Evolutionary conservation across 2,797 vertebrate species (phyloP).

Genomic region (Ispidina picta): DNA sequence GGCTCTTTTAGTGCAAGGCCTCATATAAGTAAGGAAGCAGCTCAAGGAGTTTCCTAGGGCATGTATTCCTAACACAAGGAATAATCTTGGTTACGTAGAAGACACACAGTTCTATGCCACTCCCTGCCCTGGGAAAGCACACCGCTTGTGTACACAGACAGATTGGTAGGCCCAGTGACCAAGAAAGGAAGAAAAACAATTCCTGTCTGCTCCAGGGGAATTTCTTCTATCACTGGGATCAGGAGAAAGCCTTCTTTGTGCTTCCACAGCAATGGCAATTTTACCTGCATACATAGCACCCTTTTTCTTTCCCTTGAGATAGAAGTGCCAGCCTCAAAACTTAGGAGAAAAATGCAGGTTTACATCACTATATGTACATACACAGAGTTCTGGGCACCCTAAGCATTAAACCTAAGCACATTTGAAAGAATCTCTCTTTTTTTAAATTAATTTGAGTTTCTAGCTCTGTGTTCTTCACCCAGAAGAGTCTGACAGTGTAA

Average conservation of each 20-base stretch:
- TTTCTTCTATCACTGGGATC: background rate
- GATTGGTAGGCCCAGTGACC: background rate
- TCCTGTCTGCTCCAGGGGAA: background rate
- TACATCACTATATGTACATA: background rate
- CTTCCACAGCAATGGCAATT: background rate
- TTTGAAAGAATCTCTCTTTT: background rate
- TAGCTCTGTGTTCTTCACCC: background rate
- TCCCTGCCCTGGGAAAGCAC: background rate
- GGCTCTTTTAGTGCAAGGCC: background rate
- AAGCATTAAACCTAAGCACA: background rate
- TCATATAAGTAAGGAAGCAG: background rate
- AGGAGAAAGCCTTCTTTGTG: background rate
- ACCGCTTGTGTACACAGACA: background rate
- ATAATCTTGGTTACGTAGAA: background rate
- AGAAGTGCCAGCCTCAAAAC: background rate
- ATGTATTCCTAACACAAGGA: background rate
- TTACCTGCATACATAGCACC: background rate
- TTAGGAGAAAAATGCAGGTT: background rate
- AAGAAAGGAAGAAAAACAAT: background rate
- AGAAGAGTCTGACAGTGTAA: background rate
- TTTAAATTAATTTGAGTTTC: background rate
- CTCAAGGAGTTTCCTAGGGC: background rate
- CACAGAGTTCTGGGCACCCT: background rate
- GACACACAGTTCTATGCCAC: background rate
- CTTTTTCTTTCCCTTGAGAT: background rate